Percentiles rank a stretch among this genome's conserved stretches.
Conservation (phyloP, 2,888 invertebrate species). For the Chrysotoxum bicinctum region DNA sequence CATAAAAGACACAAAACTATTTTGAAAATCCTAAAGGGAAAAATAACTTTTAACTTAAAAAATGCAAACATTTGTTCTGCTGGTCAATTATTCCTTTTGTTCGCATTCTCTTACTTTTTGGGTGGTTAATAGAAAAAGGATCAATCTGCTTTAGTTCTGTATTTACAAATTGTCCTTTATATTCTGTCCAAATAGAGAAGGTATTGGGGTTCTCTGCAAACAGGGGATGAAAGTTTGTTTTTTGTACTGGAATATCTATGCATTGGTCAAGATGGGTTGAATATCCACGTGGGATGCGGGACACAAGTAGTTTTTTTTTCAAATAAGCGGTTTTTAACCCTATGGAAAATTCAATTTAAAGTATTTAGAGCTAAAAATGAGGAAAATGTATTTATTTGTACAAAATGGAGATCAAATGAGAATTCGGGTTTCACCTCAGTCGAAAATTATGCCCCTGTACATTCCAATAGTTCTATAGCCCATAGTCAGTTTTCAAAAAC, state of each 20-base stretch:
- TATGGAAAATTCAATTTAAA: not conserved
- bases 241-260: slow-evolving; percentile 15
- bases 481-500: not conserved
- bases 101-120: slow-evolving; percentile 60
- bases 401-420: not conserved
- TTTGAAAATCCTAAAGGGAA: slow-evolving; percentile 36
- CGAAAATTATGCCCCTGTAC: not conserved
- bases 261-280: not conserved
- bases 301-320: slow-evolving; percentile 3
- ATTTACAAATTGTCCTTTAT: slow-evolving; percentile 65
- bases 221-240: slow-evolving; percentile 47
- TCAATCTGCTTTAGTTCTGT: slow-evolving; percentile 62
- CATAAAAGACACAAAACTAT: slow-evolving; percentile 43
- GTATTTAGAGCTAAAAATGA: not conserved
- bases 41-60: slow-evolving; percentile 56
- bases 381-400: not conserved
- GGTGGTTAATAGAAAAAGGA: slow-evolving; percentile 67
- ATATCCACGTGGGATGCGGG: not conserved
- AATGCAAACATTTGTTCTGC: slow-evolving; percentile 74
- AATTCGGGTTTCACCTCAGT: not conserved
- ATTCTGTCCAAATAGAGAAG: slow-evolving; percentile 28
- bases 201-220: slow-evolving; percentile 25
- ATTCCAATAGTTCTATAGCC: not conserved
- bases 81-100: slow-evolving; percentile 74
- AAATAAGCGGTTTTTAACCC: too few relatives aligned